Base-by-base conservation (phyloP, 2,797 vertebrate genomes). In the Manis javanica region DNA sequence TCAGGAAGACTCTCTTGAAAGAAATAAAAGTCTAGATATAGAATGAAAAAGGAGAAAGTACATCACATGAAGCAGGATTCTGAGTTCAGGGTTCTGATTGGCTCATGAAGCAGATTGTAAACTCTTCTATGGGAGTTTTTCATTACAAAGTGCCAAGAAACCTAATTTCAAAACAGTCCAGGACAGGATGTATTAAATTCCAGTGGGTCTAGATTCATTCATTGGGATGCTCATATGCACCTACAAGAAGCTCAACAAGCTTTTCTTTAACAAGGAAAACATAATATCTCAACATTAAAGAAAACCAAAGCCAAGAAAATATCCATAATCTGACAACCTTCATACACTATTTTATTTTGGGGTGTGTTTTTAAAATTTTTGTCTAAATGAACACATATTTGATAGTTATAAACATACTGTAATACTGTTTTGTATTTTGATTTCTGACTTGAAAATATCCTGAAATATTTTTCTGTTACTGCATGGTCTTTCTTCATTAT, bases 361-460 rank as follows among this genome's bases (percentile, higher is more conserved):
- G 4, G 24, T 57, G 89, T 53, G 69, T 14, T 15, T 91, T 90
- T 88, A 51, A 81, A 57, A 15, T 42, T 91, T 93, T 84, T 89
- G 42, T 94, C 49, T 46, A 92, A 46, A 59, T 16, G 16, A 90
- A 34, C 37, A 49, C 16, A 51, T 59, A 93, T 75, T 90, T 90
- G 89, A 57, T 86, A 86, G 57, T 55, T 61, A 57, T 49, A 84
- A 87, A 59, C 15, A 83, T 31, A 84, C 59, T 37, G 5, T 37
- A 51, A 39, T 84, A 83, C 2, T 88, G 5, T 79, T 93, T 79
- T 75, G 23, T 83, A 79, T 79, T 95, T 89, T 96, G n/a, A 13
- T 94, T 92, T 92, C 81, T 90, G 81, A 95, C 49, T 90, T 97
- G 34, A 68, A 82, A 91, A 57, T 72, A 81, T 63, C 29, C 68